Conservation (phyloP, 2,888 invertebrate genomes). For the Malthinus flaveolus region DNA sequence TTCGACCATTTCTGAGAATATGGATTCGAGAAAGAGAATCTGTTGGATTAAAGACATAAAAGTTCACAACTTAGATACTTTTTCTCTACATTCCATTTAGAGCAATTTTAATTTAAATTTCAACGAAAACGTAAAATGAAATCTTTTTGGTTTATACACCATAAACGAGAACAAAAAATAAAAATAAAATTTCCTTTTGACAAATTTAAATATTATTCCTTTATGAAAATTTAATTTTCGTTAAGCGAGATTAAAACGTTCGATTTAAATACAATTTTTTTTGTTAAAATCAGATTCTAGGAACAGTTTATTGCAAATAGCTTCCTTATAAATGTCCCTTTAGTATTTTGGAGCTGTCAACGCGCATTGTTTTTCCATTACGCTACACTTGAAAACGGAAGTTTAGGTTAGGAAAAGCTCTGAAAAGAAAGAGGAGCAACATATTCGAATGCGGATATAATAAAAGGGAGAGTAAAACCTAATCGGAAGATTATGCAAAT, state of each 20-base stretch:
- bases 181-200: too few relatives aligned
- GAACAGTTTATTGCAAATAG: conserved; percentile 15
- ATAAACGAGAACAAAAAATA: too few relatives aligned
- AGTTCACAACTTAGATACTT: too few relatives aligned
- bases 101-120: too few relatives aligned
- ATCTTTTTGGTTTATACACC: too few relatives aligned
- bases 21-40: too few relatives aligned
- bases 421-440: conserved; percentile 20
- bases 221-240: too few relatives aligned
- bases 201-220: conserved; percentile 10
- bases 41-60: background rate
- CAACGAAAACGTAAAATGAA: too few relatives aligned
- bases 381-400: conserved; percentile 30
- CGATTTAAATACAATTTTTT: too few relatives aligned
- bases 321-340: conserved; percentile 23
- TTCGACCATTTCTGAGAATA: too few relatives aligned
- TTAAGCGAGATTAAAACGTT: too few relatives aligned
- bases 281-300: background rate
- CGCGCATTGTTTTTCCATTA: conserved; percentile 39
- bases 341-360: conserved; percentile 34
- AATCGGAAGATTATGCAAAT: conserved; percentile 55
- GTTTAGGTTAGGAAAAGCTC: conserved; percentile 16
- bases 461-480: conserved; percentile 38
- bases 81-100: too few relatives aligned
- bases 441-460: conserved; percentile 26